Base-by-base conservation (phyloP, 1,140 invertebrate genomes). In the Subanguina moxae region DNA sequence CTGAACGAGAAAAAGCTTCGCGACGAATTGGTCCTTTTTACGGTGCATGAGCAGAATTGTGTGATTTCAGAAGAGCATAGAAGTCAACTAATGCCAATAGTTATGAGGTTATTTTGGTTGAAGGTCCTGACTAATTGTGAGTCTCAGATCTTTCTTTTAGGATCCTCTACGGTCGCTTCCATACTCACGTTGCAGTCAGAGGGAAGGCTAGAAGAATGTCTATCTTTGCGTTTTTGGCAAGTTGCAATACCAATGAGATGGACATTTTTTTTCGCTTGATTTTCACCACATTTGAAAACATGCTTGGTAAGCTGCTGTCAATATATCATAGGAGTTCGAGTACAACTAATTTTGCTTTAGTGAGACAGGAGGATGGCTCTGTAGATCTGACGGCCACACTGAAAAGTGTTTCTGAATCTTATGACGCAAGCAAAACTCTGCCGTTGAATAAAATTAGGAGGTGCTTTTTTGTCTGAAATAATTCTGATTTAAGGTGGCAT, bases 21-120 rank as follows among this genome's bases (percentile, higher is more conserved):
- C 42, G 62, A 64, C 19, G 57, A 48, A 62, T 38, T 64, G n/a
- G 62, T 64, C 19, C 19, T 56, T n/a, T 64, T 64, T 19, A 64
- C 62, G 32, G 62, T 64, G 23, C 63, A 64, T 19, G 62, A 64
- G 5, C 62, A 64, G 19, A 64, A 64, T 64, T 61, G 62, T 38
- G 62, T 64, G 43, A 56, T 64, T 8, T 25, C 42, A 7, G 62
- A 64, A 19, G 57, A 64, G 15, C 62, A 64, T 64, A 23, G 62
- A 25, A 56, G 1, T 19, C 23, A 64, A 21, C 27, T 64, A 62
- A 64, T 64, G 42, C 62, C 62, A 56, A n/a, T 28, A 1, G 21
- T 64, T 23, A 64, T 64, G 62, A 64, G 61, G 62, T 64, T 17
- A 65, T 58, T 59, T 1, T 64, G 25, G 3, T 23, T 61, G 13